A percentile compares a stretch with the other conserved stretches of the same genome.
phyloP scores from a whole-genome alignment of 2,888 invertebrate species.

The Sarcophaga caerulescens region DNA sequence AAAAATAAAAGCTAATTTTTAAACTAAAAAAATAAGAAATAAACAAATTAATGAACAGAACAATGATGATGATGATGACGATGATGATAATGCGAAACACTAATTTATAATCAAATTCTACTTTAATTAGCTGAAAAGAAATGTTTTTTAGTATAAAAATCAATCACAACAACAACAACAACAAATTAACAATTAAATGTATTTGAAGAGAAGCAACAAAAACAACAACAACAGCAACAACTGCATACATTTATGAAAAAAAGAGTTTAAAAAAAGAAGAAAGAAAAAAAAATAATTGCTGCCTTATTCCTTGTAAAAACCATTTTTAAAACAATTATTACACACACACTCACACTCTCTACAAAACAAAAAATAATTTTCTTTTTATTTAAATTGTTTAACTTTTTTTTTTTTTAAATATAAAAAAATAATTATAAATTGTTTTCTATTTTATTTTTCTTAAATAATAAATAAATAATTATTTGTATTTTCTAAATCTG shows the following conservation, averaged over 20 bases:
- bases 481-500: neutral
- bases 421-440: constrained; percentile 42
- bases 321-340: constrained; percentile 65
- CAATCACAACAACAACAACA: neutral
- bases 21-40: constrained; percentile 42
- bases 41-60: constrained; percentile 64
- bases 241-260: constrained; percentile 55
- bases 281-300: constrained; percentile 72
- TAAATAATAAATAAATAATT: constrained; percentile 2
- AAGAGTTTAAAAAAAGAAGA: neutral
- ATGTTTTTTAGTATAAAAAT: constrained; percentile 59
- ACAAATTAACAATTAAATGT: constrained; percentile 52
- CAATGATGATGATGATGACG: constrained; percentile 53
- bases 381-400: constrained; percentile 44
- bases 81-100: constrained; percentile 70
- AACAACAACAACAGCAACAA: constrained; percentile 35
- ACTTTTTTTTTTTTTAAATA: neutral
- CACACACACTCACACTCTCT: constrained; percentile 19
- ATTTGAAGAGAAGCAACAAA: constrained; percentile 42
- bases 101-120: constrained; percentile 69
- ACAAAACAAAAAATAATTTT: constrained; percentile 36
- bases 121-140: constrained; percentile 65
- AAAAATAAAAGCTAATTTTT: constrained; percentile 49
- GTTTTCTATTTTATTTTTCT: constrained; percentile 44
- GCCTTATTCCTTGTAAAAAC: constrained; percentile 79